Evolutionary conservation across 2,797 vertebrate species (phyloP), one percentile per base, ranked within the genome.

Genomic region (Sardinella longiceps): DNA sequence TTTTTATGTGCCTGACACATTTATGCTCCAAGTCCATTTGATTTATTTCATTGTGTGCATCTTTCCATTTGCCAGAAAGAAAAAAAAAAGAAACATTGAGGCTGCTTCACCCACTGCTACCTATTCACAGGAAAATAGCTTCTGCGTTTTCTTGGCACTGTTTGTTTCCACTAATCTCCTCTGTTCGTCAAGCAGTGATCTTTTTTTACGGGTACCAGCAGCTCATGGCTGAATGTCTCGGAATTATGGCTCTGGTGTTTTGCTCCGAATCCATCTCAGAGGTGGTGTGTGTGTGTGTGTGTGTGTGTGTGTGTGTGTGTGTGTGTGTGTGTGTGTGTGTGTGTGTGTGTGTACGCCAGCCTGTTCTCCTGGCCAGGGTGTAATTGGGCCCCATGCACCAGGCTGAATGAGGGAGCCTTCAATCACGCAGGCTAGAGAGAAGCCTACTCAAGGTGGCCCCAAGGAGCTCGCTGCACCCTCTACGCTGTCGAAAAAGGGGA

Each of bases 401-500:
- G 39, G 33, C 30, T 15, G 66, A 18, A 15, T 74, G 14, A 74
- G 30, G 15, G 66, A 74, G 66, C 66, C 66, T 37, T 39, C 66
- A 74, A 74, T 74, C 66, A 74, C 5, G 66, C 37, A 20, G 66
- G 66, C 5, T 37, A n/a, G 12, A 33, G 66, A 74, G 18, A 74
- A 74, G 66, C 66, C 66, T 74, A 74, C 66, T 74, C 66, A 39
- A 74, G 30, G 66, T 74, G 66, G 66, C 30, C 66, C 63, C 33
- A 11, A 74, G 66, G 66, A 74, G 66, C 12, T 30, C 33, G 18
- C 82, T 82, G 58, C 84, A 91, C 82, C 82, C 84, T 88, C 88
- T 92, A 89, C 89, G 88, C 87, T 89, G 89, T 90, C 88, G 87
- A 37, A 25, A 25, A 6, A 85, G 87, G 89, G 89, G 91, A 90